Evolutionary conservation across 2,888 invertebrate genomes (phyloP).

Genomic region (Coelogynopora nodosa): DNA sequence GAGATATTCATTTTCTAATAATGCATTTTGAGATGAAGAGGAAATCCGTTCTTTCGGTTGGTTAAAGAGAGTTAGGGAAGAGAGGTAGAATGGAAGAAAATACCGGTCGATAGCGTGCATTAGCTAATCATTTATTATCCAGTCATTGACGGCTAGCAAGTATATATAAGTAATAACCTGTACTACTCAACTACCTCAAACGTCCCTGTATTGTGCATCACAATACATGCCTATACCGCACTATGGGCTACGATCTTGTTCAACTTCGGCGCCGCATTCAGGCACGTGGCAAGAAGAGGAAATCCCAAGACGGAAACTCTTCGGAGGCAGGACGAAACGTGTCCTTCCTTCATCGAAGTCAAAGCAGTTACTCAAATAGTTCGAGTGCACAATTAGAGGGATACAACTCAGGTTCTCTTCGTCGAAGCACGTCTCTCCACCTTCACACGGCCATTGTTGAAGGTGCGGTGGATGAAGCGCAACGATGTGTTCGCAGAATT

Average conservation of each 20-base stretch:
- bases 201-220: too few species aligned
- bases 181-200: neutral
- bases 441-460: neutral
- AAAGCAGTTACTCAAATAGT: neutral
- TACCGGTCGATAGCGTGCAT: neutral
- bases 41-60: neutral
- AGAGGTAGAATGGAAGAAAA: neutral
- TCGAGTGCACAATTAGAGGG: neutral
- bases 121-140: neutral
- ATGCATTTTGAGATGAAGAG: too few species aligned
- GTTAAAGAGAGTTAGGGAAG: neutral
- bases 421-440: neutral
- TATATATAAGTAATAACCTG: neutral
- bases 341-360: neutral
- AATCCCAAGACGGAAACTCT: neutral
- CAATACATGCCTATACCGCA: too few species aligned
- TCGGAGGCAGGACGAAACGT: neutral
- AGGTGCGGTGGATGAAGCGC: neutral
- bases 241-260: neutral
- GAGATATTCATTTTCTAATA: too few species aligned
- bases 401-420: neutral
- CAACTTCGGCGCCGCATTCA: neutral
- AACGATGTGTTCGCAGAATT: neutral
- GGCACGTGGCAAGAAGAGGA: neutral
- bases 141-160: neutral